Conservation (phyloP, 1,140 invertebrate genomes). For the Zelostemma sp. region DNA sequence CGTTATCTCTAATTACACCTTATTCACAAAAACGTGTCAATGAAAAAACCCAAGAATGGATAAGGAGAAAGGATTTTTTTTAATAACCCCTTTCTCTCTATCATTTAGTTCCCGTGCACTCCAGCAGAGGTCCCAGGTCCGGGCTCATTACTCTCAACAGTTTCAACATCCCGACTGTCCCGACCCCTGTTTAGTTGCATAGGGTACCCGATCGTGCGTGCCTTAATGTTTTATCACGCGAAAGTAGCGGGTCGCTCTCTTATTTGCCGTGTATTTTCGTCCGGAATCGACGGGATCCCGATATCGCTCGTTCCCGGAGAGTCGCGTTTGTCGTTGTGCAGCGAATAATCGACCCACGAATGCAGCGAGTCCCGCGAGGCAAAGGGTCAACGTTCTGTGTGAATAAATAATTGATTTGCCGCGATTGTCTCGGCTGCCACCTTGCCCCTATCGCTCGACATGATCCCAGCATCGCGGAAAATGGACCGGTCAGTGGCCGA, state of each 20-base stretch:
- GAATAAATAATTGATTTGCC: constrained; percentile 32
- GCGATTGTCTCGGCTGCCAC: constrained; percentile 24
- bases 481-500: not conserved
- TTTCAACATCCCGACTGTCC: too few relatives aligned
- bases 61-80: too few relatives aligned
- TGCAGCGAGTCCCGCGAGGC: constrained; percentile 4
- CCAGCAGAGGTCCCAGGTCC: constrained; percentile 38
- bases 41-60: too few relatives aligned
- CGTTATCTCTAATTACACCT: too few relatives aligned
- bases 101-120: too few relatives aligned
- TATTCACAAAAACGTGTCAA: too few relatives aligned
- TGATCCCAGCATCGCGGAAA: constrained; percentile 1
- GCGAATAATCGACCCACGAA: not conserved
- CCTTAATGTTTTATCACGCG: too few relatives aligned
- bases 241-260: too few relatives aligned
- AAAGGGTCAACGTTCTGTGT: constrained; percentile 41
- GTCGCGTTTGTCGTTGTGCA: not conserved
- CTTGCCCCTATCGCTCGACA: not conserved
- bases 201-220: too few relatives aligned
- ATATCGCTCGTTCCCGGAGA: not conserved
- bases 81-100: too few relatives aligned
- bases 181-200: too few relatives aligned
- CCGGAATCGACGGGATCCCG: not conserved
- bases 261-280: constrained; percentile 3
- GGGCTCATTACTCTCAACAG: too few relatives aligned